Conservation (phyloP, 2,888 invertebrate genomes). For the Caenorhabditis sp. region DNA sequence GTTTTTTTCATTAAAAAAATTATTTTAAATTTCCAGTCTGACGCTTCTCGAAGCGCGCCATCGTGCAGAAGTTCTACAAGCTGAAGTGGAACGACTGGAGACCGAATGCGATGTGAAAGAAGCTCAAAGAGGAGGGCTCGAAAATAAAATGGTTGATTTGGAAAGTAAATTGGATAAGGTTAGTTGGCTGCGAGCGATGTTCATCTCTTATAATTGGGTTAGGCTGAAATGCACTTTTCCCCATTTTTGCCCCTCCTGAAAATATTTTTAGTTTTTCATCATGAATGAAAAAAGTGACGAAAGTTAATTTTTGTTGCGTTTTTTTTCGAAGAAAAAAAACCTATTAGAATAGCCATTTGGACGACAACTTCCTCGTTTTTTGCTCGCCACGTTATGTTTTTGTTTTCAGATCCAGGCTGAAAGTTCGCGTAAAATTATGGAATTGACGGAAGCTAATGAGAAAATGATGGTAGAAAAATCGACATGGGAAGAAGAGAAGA, state of each 20-base stretch:
- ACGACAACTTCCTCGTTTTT: background rate
- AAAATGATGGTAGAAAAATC: constrained; percentile 13
- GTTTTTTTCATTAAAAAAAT: background rate
- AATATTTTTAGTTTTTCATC: background rate
- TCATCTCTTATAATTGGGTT: background rate
- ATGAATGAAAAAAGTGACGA: background rate
- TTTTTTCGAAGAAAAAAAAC: no score
- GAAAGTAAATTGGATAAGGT: constrained; percentile 39
- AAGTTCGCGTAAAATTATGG: constrained; percentile 16
- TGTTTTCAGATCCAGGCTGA: constrained; percentile 44
- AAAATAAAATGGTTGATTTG: constrained; percentile 33
- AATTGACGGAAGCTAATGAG: constrained; percentile 31
- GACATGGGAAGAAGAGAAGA: no score
- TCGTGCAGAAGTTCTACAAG: constrained; percentile 49
- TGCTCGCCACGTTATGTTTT: no score
- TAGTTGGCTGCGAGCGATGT: background rate
- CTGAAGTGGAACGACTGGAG: constrained; percentile 53
- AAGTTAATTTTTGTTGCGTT: no score
- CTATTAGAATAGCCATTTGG: no score
- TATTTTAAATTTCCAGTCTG: constrained; percentile 29
- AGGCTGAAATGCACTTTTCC: background rate
- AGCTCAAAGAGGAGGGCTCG: constrained; percentile 41
- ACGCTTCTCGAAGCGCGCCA: constrained; percentile 41
- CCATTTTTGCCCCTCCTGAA: background rate
- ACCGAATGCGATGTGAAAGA: constrained; percentile 50